A percentile compares a stretch with the other conserved stretches of the same genome.
Conservation (phyloP, 2,888 invertebrate genomes). For the Andrena camellia region DNA sequence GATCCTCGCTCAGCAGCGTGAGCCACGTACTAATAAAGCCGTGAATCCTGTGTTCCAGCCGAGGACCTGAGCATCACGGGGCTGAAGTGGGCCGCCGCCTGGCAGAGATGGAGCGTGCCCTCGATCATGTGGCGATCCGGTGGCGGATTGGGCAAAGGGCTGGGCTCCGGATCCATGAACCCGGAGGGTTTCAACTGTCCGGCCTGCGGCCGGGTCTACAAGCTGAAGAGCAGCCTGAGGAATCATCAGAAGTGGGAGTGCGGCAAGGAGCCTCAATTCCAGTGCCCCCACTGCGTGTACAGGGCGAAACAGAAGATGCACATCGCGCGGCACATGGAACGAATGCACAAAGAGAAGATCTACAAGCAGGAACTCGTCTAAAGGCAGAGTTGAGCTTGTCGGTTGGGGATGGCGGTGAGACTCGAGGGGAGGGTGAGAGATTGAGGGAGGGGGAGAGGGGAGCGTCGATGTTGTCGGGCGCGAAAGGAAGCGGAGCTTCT, state of each 20-base stretch:
- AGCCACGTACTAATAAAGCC: conserved; percentile 76
- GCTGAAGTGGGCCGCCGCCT: conserved; percentile 89
- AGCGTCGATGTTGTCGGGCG: conserved; percentile 57
- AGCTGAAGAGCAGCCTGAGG: conserved; percentile 91
- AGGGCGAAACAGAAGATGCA: conserved; percentile 85
- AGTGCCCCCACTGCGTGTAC: conserved; percentile 84
- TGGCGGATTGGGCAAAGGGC: conserved; percentile 80
- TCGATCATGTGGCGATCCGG: conserved; percentile 85
- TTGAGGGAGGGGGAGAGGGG: conserved; percentile 16
- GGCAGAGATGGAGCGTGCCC: conserved; percentile 86
- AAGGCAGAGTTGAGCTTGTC: conserved; percentile 25
- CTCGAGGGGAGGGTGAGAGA: conserved; percentile 4
- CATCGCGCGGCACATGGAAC: conserved; percentile 85
- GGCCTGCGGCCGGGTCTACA: conserved; percentile 94
- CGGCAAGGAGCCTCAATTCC: conserved; percentile 85
- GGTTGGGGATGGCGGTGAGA: conserved; percentile 6
- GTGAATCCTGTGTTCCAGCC: conserved; percentile 86
- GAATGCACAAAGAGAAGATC: conserved; percentile 86
- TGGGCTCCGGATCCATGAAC: conserved; percentile 77
- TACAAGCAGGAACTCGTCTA: conserved; percentile 84
- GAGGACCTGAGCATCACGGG: conserved; percentile 91
- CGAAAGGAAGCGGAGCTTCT: conserved; percentile 19
- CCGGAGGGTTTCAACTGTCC: conserved; percentile 90
- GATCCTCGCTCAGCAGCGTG: conserved; percentile 44
- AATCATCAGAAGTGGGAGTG: conserved; percentile 85